phyloP scores from a whole-genome alignment of 2,888 invertebrate genomes.

The Muschampia staudingeri region DNA sequence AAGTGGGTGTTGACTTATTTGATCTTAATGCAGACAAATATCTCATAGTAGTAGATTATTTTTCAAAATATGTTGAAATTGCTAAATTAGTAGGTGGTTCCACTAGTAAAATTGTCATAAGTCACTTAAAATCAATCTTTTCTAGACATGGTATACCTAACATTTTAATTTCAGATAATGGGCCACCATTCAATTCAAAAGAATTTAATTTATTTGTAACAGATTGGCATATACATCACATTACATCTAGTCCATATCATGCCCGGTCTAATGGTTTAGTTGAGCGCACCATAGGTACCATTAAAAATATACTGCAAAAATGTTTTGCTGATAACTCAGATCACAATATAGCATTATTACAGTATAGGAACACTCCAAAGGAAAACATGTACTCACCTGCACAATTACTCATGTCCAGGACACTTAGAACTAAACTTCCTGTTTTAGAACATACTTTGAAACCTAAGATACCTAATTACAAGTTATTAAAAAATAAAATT shows the following conservation, averaged over 20 bases:
- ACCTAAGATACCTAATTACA: slow-evolving; percentile 20
- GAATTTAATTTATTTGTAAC: neutral
- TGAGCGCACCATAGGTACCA: slow-evolving; percentile 20
- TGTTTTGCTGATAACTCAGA: slow-evolving; percentile 28
- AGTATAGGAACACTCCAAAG: slow-evolving; percentile 38
- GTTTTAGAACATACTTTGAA: neutral
- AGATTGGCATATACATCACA: neutral
- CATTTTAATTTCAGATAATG: slow-evolving; percentile 31
- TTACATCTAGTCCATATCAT: slow-evolving; percentile 19
- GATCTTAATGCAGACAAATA: slow-evolving; percentile 49
- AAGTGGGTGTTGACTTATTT: slow-evolving; percentile 57
- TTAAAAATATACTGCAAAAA: slow-evolving; percentile 33
- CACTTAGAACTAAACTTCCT: slow-evolving; percentile 23
- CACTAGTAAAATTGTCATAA: slow-evolving; percentile 37
- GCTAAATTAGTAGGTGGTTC: neutral
- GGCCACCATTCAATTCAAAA: neutral
- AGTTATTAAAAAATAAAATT: neutral
- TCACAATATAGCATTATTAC: slow-evolving; percentile 30
- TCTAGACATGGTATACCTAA: slow-evolving; percentile 53
- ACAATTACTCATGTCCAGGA: slow-evolving; percentile 30
- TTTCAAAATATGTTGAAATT: slow-evolving; percentile 42
- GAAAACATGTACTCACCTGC: slow-evolving; percentile 11
- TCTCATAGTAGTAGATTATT: slow-evolving; percentile 56
- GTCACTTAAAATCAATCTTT: slow-evolving; percentile 51
- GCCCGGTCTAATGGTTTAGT: slow-evolving; percentile 34